Evolutionary conservation across 1,140 invertebrate genomes (phyloP), one percentile per base, ranked within the genome.

Genomic region (Physella acuta): DNA sequence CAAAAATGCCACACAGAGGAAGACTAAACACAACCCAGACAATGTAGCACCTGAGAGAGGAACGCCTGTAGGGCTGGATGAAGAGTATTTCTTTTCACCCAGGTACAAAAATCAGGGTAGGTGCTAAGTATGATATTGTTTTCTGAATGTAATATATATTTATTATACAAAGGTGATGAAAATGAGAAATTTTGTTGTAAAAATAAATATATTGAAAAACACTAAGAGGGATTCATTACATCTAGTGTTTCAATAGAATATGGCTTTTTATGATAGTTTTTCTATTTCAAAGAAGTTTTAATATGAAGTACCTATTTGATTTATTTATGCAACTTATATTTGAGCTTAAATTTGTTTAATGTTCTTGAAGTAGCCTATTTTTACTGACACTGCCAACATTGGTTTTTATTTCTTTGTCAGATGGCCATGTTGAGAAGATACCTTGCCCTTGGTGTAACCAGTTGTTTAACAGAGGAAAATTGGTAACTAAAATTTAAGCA

Each of bases 1-100:
- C 30, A 37, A 53, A n/a, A n/a, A 34, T 4, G 37, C 26, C 11
- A 37, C 24, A 1, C 36, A 67, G 37, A 49, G 44, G 11, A 49
- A 52, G 17, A n/a, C n/a, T 8, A 68, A 53, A 33, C 51, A 44
- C 20, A 37, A 37, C 16, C 71, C 73, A 20, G 49, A 69, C 20
- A 67, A 76, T 65, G 76, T 76, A 30, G 79, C 79, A 0, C 55
- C 64, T 16, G 79, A 81, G 49, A 68, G 52, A 65, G 76, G 78
- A 28, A 70, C 72, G 39, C 28, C 56, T 8, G 74, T 68, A 14
- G 79, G 74, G 0, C 59, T 81, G 2, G 70, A 78, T 69, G 72
- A 77, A 0, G 78, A 81, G 20, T 78, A 76, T 37, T 36, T 81
- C 55, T 81, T 81, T 66, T 61, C 74, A 20, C 66, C 74, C 14